Base-by-base conservation (phyloP, 2,113 vertebrate species). In the Phasianus colchicus region DNA sequence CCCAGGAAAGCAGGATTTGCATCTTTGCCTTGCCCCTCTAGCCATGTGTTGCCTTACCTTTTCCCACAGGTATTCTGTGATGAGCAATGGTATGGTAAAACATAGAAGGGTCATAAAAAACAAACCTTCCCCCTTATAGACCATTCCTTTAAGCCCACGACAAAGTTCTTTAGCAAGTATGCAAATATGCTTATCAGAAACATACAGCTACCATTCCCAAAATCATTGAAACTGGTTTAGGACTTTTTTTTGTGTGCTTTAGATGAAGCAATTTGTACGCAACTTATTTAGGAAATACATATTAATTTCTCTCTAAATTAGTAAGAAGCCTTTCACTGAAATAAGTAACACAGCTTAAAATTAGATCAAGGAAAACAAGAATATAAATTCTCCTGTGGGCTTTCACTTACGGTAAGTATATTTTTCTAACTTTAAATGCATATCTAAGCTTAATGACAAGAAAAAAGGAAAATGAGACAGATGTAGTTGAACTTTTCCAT, bases 1-100 rank as follows among this genome's bases (percentile, higher is more conserved):
- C 20, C 10, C 25, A 11, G 10, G 15, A 65, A 24, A 36, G 10
- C 16, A 24, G 6, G 11, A 15, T 77, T n/a, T 6, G 2, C 43
- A 13, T 25, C 12, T 11, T 4, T 10, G n/a, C 8, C n/a, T 55
- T 0, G 0, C 24, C 24, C 14, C 12, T 16, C 11, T 48, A 83
- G 40, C 5, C 2, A 54, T 0, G 2, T 66, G 19, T 9, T 40
- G 57, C 55, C 25, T 72, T 45, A 71, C 14, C 27, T 40, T 75
- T 72, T n/a, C 88, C 14, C 67, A 32, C 11, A 74, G 20, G 36
- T 47, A 60, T 32, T 47, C 36, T 20, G 15, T 6, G n/a, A 88
- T 71, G 20, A 54, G 24, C 10, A 21, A 54, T n/a, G n/a, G n/a
- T n/a, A n/a, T n/a, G 34, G 20, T 54, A 48, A 45, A 84, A 75